Conservation (phyloP, 2,113 vertebrate genomes). For the Neodon shergylaensis region DNA sequence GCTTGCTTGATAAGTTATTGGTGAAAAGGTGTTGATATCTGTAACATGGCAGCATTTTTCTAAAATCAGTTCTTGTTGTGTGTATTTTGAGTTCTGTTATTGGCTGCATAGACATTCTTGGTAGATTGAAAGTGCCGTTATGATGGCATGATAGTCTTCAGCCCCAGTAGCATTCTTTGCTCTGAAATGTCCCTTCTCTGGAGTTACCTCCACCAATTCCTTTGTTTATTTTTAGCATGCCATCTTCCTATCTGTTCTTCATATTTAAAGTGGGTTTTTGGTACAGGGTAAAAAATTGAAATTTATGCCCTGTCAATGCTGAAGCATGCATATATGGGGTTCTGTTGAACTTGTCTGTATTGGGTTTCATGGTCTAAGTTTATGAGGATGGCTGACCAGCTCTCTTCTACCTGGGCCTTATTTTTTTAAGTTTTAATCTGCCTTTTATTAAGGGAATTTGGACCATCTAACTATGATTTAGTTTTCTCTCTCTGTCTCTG, state of each 20-base stretch:
- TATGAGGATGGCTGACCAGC: no score
- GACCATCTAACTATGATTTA: background rate
- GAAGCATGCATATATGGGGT: no score
- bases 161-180: background rate
- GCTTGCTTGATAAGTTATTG: background rate
- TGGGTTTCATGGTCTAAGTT: no score
- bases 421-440: background rate
- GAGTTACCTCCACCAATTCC: background rate
- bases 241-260: background rate
- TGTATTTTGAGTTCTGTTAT: background rate
- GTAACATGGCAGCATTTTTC: background rate
- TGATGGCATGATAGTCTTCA: background rate
- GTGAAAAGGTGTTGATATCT: background rate
- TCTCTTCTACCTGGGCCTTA: background rate
- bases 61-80: background rate
- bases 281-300: background rate
- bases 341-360: no score
- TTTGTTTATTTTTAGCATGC: background rate
- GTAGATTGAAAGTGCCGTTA: background rate
- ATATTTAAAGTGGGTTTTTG: background rate
- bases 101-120: background rate
- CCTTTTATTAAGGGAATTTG: background rate
- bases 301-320: no score
- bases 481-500: background rate
- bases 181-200: background rate